A percentile compares a stretch with the other conserved stretches of the same genome.
Conservation (phyloP, 2,113 vertebrate genomes). For the Isurus oxyrinchus region DNA sequence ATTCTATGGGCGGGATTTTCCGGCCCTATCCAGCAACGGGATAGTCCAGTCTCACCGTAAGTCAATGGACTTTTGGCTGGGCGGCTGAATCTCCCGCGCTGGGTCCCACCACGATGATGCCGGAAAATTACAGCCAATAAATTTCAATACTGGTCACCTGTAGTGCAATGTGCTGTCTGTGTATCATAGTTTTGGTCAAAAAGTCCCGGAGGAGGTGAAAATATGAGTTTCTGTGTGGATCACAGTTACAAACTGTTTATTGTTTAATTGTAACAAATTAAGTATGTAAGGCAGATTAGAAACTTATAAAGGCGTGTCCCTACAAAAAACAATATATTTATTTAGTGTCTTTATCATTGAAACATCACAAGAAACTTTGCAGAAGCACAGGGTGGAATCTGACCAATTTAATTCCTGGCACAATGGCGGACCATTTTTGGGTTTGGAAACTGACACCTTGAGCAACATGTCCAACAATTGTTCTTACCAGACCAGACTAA, state of each 20-base stretch:
- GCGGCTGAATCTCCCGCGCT: no score
- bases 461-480: no score
- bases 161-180: neutral
- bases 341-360: neutral
- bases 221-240: neutral
- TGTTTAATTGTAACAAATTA: neutral
- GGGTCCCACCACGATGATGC: no score
- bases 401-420: no score
- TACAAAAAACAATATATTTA: neutral
- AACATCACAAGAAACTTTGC: neutral
- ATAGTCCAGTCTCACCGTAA: no score
- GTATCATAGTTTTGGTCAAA: neutral
- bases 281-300: neutral
- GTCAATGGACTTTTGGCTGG: no score
- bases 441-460: no score
- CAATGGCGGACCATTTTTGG: no score
- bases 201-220: neutral
- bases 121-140: no score
- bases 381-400: neutral
- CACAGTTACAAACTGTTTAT: neutral
- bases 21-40: no score
- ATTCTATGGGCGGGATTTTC: neutral
- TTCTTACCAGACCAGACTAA: no score
- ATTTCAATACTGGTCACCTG: neutral
- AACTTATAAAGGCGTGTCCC: neutral